Conservation (phyloP, 2,113 vertebrate species). For the Cyprinodon tularosa region DNA sequence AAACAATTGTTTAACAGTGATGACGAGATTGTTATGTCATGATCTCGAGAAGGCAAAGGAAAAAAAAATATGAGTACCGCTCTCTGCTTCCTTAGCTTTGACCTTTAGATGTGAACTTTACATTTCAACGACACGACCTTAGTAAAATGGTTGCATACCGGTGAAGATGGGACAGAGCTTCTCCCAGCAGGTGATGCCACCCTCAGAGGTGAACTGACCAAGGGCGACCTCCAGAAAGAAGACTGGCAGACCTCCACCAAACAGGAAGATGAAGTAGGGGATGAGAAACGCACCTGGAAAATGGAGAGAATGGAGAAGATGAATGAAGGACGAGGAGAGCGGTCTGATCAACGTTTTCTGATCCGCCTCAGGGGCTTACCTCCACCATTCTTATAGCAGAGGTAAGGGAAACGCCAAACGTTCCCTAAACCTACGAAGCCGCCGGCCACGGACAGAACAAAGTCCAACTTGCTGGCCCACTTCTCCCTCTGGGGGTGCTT, state of each 20-base stretch:
- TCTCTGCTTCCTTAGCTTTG: too few relatives aligned
- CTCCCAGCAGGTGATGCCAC: constrained; percentile 99
- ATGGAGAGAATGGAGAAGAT: not conserved
- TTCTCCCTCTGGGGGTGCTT: constrained; percentile 96
- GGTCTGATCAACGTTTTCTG: too few relatives aligned
- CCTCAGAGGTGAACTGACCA: constrained; percentile 98
- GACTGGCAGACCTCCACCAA: constrained; percentile 96
- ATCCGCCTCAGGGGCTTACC: constrained; percentile 77
- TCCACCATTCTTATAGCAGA: constrained; percentile 99
- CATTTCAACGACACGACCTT: not conserved
- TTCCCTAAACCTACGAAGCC: constrained; percentile 98
- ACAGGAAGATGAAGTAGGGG: constrained; percentile 99
- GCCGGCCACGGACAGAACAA: constrained; percentile 95
- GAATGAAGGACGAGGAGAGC: too few relatives aligned
- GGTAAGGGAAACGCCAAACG: constrained; percentile 98
- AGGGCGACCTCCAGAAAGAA: constrained; percentile 98
- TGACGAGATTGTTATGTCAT: too few relatives aligned
- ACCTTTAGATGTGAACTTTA: not conserved
- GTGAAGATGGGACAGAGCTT: constrained; percentile 98
- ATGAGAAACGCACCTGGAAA: constrained; percentile 97
- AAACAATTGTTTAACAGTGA: too few relatives aligned
- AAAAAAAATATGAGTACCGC: too few relatives aligned
- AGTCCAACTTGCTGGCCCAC: constrained; percentile 98
- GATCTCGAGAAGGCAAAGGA: too few relatives aligned
- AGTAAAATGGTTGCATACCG: constrained; percentile 79